Evolutionary conservation across 2,797 vertebrate species (phyloP).

Genomic region (Aulostomus chinensis): DNA sequence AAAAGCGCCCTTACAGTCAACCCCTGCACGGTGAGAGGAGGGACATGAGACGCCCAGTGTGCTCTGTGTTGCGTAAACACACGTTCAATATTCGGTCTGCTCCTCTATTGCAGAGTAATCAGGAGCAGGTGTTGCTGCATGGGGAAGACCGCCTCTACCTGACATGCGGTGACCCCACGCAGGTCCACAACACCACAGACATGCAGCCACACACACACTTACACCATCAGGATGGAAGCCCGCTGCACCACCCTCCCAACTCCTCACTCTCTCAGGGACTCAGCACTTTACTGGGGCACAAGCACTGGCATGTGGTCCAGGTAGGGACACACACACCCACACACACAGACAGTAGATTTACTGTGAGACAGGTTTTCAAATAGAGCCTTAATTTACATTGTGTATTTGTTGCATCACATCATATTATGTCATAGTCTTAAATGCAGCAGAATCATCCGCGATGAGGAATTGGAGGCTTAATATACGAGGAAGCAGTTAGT

Average conservation of each 20-base stretch:
- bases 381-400: too few relatives aligned
- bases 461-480: too few relatives aligned
- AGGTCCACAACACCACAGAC: slow-evolving; percentile 83
- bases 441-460: too few relatives aligned
- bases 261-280: slow-evolving; percentile 92
- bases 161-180: slow-evolving; percentile 93
- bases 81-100: background rate
- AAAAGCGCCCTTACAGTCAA: slow-evolving; percentile 98
- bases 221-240: slow-evolving; percentile 80
- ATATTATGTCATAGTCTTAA: too few relatives aligned
- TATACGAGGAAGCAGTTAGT: background rate
- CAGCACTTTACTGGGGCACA: slow-evolving; percentile 99
- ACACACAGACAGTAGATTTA: too few relatives aligned
- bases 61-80: background rate
- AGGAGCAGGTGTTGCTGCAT: slow-evolving; percentile 97
- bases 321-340: slow-evolving; percentile 64
- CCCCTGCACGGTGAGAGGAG: slow-evolving; percentile 91
- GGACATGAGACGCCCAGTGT: background rate
- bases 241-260: slow-evolving; percentile 75
- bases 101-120: slow-evolving; percentile 86
- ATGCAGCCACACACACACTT: slow-evolving; percentile 68
- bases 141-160: slow-evolving; percentile 97
- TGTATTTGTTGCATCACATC: too few relatives aligned
- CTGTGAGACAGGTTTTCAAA: background rate
- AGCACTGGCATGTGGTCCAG: slow-evolving; percentile 99